A percentile compares a stretch with the other conserved stretches of the same genome.
These are phyloP conservation scores for Heterochromis multidens DNA, from an alignment of 2,113 vertebrate genomes.

Conservation along the genomic window DNA sequence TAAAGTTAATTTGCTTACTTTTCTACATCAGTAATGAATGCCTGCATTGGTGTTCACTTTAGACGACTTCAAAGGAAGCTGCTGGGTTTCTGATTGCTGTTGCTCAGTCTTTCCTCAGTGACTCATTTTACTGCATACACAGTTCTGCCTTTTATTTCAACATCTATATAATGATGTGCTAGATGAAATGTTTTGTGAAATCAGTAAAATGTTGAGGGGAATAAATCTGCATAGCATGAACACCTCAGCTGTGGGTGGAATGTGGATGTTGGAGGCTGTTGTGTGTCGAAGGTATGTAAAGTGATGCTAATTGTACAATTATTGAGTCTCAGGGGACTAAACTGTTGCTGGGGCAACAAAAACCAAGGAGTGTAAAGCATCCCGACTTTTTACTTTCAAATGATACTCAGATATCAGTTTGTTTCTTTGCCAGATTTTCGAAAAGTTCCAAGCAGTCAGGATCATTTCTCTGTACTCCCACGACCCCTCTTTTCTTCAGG, in stretches of 20 bases:
- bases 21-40: background rate
- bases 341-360: slow-evolving; percentile 18
- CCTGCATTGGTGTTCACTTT: slow-evolving; percentile 6
- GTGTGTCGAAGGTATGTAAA: background rate
- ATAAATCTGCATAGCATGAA: background rate
- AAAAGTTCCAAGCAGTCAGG: background rate
- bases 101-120: background rate
- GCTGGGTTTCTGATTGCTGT: slow-evolving; percentile 19
- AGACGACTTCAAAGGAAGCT: background rate
- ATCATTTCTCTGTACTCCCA: background rate
- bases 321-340: background rate
- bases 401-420: background rate
- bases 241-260: background rate
- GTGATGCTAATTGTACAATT: slow-evolving; percentile 2
- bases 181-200: background rate
- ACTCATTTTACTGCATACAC: slow-evolving; percentile 10
- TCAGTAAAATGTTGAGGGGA: background rate
- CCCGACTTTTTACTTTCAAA: background rate
- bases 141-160: slow-evolving; percentile 1
- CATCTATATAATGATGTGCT: background rate
- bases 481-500: background rate
- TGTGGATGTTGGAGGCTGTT: background rate
- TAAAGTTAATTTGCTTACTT: slow-evolving; percentile 48
- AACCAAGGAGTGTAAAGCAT: background rate
- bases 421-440: background rate